These are phyloP conservation scores for Sternotherus odoratus DNA, from an alignment of 2,797 vertebrate genomes.

Conservation along the genomic window DNA sequence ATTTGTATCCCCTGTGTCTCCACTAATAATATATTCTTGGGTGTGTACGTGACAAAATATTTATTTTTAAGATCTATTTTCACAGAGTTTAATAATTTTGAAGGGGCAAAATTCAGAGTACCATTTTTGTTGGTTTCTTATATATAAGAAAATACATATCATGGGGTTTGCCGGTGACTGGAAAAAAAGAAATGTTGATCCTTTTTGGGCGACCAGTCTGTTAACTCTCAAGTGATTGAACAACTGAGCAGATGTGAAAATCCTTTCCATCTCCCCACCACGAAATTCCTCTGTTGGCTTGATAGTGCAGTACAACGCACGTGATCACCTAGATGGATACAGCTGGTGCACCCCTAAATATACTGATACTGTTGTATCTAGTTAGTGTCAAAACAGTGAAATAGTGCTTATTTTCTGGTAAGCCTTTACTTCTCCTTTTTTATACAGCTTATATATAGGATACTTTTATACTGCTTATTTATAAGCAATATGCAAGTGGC, in stretches of 20 bases:
- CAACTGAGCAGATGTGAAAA: conserved; percentile 7
- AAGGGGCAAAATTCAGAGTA: background rate
- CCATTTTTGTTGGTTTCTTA: background rate
- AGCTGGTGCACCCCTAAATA: fast-evolving
- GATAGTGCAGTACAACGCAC: background rate
- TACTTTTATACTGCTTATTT: background rate
- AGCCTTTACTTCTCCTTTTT: background rate
- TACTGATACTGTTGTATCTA: background rate
- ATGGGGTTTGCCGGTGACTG: background rate
- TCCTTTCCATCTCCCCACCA: conserved; percentile 19
- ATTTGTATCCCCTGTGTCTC: conserved; percentile 23
- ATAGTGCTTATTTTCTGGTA: background rate
- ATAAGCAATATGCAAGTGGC: background rate
- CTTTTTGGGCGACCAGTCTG: background rate
- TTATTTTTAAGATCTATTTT: conserved; percentile 25
- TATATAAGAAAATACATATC: background rate
- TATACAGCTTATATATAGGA: background rate
- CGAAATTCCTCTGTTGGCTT: conserved; percentile 9
- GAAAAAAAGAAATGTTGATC: background rate
- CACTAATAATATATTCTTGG: background rate
- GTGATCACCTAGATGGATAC: background rate
- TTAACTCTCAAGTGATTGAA: background rate
- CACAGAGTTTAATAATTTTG: background rate
- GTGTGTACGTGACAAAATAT: background rate
- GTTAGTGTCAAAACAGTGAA: background rate